Percentiles rank a stretch among this genome's conserved stretches.
Conservation (phyloP, 2,113 vertebrate species). For the Buteo buteo region DNA sequence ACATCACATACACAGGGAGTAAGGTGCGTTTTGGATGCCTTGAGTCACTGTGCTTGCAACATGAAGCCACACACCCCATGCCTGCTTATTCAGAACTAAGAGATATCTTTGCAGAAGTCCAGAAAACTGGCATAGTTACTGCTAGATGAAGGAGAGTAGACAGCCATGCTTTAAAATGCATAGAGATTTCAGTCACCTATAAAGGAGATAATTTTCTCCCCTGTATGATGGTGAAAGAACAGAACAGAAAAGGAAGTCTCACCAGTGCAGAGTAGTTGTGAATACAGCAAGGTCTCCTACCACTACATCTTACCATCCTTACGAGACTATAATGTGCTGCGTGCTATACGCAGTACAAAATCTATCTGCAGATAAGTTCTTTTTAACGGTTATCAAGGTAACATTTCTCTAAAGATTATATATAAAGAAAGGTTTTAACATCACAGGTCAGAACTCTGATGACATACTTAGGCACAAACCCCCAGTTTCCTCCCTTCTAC, state of each 20-base stretch:
- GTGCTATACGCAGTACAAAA: not conserved
- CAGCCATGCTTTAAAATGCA: not conserved
- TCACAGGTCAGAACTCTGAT: not conserved
- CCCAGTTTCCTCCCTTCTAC: not conserved
- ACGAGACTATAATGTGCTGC: not conserved
- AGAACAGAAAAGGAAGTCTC: not conserved
- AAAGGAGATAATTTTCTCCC: not conserved
- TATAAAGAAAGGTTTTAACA: not conserved
- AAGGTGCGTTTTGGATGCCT: not conserved
- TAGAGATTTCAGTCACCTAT: not conserved
- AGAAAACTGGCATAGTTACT: not conserved
- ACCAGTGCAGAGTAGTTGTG: not conserved
- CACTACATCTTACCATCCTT: not conserved
- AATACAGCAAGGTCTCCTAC: not conserved
- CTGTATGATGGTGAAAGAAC: not conserved
- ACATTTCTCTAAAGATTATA: not conserved
- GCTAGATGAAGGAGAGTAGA: not conserved
- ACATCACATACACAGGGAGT: fast-evolving
- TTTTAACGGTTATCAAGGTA: not conserved
- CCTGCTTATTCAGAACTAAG: not conserved
- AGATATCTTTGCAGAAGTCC: not conserved
- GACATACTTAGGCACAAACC: not conserved
- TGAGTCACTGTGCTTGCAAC: not conserved
- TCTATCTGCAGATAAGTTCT: not conserved
- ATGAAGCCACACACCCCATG: not conserved